Conservation (phyloP, 2,797 vertebrate genomes). For the Columba guinea region DNA sequence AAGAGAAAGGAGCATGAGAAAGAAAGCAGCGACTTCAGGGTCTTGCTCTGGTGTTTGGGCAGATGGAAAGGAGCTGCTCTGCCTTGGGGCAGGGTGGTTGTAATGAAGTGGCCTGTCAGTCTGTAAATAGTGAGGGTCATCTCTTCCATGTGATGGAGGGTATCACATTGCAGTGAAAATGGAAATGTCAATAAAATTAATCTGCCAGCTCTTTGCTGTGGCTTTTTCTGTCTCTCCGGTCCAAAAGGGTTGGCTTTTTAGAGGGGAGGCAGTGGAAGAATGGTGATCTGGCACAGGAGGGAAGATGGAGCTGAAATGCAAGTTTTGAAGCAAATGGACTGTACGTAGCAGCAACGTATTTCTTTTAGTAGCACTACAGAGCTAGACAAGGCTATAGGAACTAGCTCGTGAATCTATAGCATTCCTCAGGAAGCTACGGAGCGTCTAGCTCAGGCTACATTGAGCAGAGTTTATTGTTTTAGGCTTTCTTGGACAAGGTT, state of each 20-base stretch:
- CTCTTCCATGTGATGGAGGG: slow-evolving; percentile 88
- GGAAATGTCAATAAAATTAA: slow-evolving; percentile 99
- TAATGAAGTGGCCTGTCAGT: slow-evolving; percentile 99
- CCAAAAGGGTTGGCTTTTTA: slow-evolving; percentile 77
- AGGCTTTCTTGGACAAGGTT: slow-evolving; percentile 97
- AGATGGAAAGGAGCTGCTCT: slow-evolving; percentile 82
- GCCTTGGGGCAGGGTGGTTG: slow-evolving; percentile 88
- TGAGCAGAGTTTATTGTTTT: slow-evolving; percentile 96
- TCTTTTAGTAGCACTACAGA: slow-evolving; percentile 69
- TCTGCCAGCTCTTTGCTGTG: slow-evolving; percentile 94
- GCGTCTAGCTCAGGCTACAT: slow-evolving; percentile 84
- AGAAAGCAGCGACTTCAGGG: slow-evolving; percentile 77
- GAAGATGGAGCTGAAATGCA: slow-evolving; percentile 65
- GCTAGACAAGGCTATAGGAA: slow-evolving; percentile 74
- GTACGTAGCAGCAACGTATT: slow-evolving; percentile 64
- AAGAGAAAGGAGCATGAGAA: slow-evolving; percentile 36
- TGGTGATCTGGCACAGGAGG: slow-evolving; percentile 60
- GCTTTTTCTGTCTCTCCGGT: slow-evolving; percentile 78
- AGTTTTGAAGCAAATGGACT: slow-evolving; percentile 66
- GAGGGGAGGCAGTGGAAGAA: slow-evolving; percentile 3
- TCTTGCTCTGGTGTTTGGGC: slow-evolving; percentile 82
- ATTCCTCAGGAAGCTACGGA: slow-evolving; percentile 88
- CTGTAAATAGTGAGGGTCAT: slow-evolving; percentile 96
- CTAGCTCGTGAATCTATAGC: slow-evolving; percentile 80
- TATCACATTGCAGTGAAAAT: slow-evolving; percentile 99